Evolutionary conservation across 2,888 invertebrate genomes (phyloP).

Genomic region (Nebria brevicollis): DNA sequence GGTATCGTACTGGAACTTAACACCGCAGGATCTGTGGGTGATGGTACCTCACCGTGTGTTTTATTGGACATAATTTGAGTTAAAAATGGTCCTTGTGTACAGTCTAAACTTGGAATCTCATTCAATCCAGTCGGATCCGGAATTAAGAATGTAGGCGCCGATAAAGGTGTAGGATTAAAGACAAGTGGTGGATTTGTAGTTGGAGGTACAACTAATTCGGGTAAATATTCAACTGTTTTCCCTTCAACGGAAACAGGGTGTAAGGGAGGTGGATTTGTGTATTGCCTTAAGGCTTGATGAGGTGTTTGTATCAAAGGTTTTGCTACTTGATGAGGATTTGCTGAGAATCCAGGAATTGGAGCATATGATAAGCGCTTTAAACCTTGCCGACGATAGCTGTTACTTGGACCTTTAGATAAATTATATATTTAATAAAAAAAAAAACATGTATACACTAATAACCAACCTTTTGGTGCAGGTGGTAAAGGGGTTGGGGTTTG

Average conservation of each 20-base stretch:
- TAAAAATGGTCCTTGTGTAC: constrained; percentile 24
- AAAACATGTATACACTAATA: constrained; percentile 33
- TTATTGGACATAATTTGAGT: constrained; percentile 26
- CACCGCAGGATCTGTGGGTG: constrained; percentile 34
- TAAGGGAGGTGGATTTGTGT: constrained; percentile 33
- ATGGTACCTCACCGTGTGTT: constrained; percentile 20
- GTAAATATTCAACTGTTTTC: background rate
- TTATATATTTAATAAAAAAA: background rate
- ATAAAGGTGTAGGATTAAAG: constrained; percentile 23
- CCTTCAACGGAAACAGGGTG: constrained; percentile 27
- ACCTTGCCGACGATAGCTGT: constrained; percentile 74
- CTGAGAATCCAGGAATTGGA: constrained; percentile 75
- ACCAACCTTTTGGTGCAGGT: constrained; percentile 58
- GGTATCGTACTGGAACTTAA: constrained; percentile 29
- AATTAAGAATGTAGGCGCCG: constrained; percentile 11
- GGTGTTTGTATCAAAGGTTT: constrained; percentile 15
- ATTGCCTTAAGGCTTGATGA: background rate
- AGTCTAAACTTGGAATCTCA: constrained; percentile 37
- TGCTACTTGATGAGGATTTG: constrained; percentile 43
- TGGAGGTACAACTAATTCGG: background rate
- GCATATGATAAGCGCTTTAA: constrained; percentile 79
- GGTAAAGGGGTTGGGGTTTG: constrained; percentile 50
- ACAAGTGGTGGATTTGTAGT: constrained; percentile 16
- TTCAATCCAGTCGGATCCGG: constrained; percentile 14
- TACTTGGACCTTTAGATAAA: constrained; percentile 54